Evolutionary conservation across 2,113 vertebrate species (phyloP).

Genomic region (Herpetotheres cachinnans): DNA sequence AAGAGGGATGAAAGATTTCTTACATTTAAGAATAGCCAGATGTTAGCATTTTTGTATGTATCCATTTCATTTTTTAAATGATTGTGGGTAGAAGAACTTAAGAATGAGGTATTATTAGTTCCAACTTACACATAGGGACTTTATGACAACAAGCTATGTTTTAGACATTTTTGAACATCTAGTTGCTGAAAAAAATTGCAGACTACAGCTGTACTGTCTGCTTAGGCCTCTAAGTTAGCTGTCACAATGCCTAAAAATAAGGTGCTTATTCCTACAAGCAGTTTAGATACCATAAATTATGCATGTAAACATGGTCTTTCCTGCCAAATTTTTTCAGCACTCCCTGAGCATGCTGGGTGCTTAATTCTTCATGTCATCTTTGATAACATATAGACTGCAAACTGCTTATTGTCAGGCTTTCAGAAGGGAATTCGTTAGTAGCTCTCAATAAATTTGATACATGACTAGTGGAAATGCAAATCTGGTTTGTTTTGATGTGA

Average conservation of each 20-base stretch:
- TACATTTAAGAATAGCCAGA: background rate
- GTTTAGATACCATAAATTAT: background rate
- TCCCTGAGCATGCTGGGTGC: background rate
- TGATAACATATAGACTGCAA: background rate
- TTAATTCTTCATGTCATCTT: background rate
- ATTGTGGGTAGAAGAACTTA: background rate
- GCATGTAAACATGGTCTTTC: background rate
- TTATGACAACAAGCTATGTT: background rate
- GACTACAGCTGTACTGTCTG: background rate
- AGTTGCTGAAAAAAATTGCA: background rate
- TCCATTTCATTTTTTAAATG: background rate
- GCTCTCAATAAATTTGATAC: background rate
- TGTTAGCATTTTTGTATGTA: background rate
- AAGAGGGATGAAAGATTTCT: background rate
- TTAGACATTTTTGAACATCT: background rate
- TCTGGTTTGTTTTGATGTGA: background rate
- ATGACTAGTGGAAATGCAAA: background rate
- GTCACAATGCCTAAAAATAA: background rate
- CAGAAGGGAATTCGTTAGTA: background rate
- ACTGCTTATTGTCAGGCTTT: background rate
- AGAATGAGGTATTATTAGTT: background rate
- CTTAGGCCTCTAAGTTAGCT: background rate
- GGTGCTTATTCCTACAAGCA: background rate
- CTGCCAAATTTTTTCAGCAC: background rate
- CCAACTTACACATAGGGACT: rapidly evolving